Percentiles rank a stretch among this genome's conserved stretches.
phyloP scores from a whole-genome alignment of 2,113 vertebrate genomes.

The Corythaeola cristata region DNA sequence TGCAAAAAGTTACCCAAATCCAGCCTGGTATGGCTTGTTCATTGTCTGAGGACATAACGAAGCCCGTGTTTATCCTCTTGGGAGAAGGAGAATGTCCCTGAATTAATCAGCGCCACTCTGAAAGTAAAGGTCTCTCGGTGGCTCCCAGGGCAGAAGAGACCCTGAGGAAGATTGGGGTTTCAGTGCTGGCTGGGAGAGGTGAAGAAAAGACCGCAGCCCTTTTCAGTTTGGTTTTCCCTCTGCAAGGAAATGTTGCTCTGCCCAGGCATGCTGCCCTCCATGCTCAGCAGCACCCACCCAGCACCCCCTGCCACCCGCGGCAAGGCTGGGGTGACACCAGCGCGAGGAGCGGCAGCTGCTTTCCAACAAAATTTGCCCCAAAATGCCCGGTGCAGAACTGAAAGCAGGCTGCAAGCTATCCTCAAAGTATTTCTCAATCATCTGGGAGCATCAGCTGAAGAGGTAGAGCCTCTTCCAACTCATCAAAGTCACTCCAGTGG shows the following conservation, averaged over 20 bases:
- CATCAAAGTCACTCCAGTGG: background rate
- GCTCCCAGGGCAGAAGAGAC: background rate
- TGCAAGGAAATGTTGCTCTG: background rate
- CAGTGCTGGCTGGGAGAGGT: background rate
- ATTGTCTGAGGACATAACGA: background rate
- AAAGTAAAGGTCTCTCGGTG: background rate
- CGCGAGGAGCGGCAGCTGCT: background rate
- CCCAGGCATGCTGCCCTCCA: background rate
- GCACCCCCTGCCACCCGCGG: accelerated
- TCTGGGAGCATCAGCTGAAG: background rate
- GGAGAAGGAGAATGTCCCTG: background rate
- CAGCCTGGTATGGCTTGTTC: background rate
- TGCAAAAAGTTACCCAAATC: background rate
- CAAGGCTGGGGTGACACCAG: background rate
- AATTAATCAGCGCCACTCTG: background rate
- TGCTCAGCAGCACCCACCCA: background rate
- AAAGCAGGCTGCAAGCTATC: background rate
- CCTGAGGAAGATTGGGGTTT: background rate
- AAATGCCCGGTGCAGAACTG: accelerated
- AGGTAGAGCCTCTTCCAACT: background rate
- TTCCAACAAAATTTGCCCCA: background rate
- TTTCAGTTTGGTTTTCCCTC: background rate
- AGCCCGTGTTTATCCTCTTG: background rate
- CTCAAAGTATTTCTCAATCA: background rate
- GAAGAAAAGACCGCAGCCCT: background rate